These are phyloP conservation scores for Argyra leucocephala DNA, from an alignment of 2,888 invertebrate genomes.

Conservation along the genomic window DNA sequence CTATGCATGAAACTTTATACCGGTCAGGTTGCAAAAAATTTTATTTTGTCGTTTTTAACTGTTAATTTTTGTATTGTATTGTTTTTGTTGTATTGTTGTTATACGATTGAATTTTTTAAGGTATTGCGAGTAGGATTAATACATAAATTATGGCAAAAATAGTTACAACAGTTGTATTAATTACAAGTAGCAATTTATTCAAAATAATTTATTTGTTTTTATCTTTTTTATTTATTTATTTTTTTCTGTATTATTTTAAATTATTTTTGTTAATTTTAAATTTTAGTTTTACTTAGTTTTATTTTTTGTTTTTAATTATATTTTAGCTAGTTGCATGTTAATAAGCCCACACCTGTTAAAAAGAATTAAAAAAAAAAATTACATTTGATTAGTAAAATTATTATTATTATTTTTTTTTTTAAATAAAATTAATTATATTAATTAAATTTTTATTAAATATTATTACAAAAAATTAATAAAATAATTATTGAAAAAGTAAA, in stretches of 20 bases:
- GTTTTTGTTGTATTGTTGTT: neutral
- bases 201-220: neutral
- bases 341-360: constrained; percentile 44
- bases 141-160: neutral
- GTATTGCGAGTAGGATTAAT: neutral
- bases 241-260: neutral
- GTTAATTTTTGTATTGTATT: neutral
- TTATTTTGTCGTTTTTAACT: neutral
- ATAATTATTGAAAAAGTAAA: neutral
- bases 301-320: constrained; percentile 26
- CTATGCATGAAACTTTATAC: too few relatives aligned
- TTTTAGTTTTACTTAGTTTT: constrained; percentile 24
- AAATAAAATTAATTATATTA: neutral
- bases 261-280: neutral
- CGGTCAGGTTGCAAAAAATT: too few relatives aligned
- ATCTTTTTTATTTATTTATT: neutral
- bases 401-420: neutral
- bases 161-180: neutral
- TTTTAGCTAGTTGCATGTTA: constrained; percentile 33
- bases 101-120: neutral
- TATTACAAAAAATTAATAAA: neutral
- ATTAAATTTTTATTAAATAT: neutral
- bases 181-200: neutral
- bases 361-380: neutral
- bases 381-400: constrained; percentile 10